Conservation (phyloP, 2,797 vertebrate genomes). For the Enteromius paludinosus region DNA sequence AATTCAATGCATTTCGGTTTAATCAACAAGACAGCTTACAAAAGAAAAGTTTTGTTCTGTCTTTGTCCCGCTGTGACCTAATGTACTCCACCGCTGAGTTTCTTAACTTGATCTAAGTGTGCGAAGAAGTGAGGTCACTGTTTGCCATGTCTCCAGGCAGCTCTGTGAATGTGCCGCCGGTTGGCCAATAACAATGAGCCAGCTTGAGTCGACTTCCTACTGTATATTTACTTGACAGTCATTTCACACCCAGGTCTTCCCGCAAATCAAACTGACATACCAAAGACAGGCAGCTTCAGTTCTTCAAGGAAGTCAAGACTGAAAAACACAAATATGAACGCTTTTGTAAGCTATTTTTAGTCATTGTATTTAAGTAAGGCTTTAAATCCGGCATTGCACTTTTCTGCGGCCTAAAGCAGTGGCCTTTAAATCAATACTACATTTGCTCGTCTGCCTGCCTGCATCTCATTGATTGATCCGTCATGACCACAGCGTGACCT, state of each 20-base stretch:
- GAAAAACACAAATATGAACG: slow-evolving; percentile 8
- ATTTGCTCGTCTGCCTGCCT: slow-evolving; percentile 25
- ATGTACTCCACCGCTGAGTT: slow-evolving; percentile 17
- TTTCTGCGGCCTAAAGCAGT: neutral
- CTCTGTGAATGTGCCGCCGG: slow-evolving; percentile 34
- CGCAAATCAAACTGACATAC: slow-evolving; percentile 18
- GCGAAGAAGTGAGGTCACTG: neutral
- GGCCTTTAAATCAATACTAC: slow-evolving; percentile 38
- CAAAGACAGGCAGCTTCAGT: neutral
- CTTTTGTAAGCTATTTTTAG: slow-evolving; percentile 33
- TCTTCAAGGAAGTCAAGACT: neutral
- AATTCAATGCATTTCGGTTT: neutral
- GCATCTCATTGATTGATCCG: slow-evolving; percentile 34
- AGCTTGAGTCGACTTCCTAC: slow-evolving; percentile 53
- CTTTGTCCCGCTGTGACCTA: slow-evolving; percentile 2
- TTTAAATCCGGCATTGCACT: neutral
- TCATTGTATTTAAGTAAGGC: neutral
- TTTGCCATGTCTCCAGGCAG: slow-evolving; percentile 12
- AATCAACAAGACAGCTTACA: neutral
- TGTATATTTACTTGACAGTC: slow-evolving; percentile 42
- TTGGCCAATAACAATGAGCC: slow-evolving; percentile 42
- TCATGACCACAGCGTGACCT: slow-evolving; percentile 33
- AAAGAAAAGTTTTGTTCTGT: neutral
- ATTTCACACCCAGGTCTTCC: slow-evolving; percentile 42
- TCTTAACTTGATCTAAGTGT: slow-evolving; percentile 18